Base-by-base conservation (phyloP, 2,888 invertebrate species). In the Phlogophora meticulosa region DNA sequence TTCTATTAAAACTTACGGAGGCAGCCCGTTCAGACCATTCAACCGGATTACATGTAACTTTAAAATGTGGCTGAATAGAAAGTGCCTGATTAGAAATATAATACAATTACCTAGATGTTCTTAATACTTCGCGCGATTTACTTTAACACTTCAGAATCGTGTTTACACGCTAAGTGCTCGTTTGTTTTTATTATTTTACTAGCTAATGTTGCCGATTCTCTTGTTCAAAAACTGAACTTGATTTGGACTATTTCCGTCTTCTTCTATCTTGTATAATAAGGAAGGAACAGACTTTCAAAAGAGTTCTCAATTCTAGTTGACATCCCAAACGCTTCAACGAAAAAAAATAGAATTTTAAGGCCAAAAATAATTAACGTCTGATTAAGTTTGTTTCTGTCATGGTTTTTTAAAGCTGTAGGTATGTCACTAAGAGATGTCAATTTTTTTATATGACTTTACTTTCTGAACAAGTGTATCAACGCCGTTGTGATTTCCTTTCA, bases 1-100 rank as follows among this genome's bases (percentile, higher is more conserved):
- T 72, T 82, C 84, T 82, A 88, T 89, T 88, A 88, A 88, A 89
- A 87, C 82, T 85, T 84, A 80, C 74, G 52, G 51, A 75, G 76
- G 48, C 64, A 45, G 52, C 53, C 48, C 62, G 70, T 71, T 67
- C 76, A 76, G 74, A 80, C 83, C 81, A 82, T 85, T 88, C 77
- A 78, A 78, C 74, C 75, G 83, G 86, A 90, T 90, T 89, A 90
- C 88, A 88, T 88, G 86, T 87, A 85, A 88, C 88, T 91, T 90
- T 88, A 84, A 88, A 89, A 88, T 87, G 82, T 86, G 82, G 81
- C 77, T 65, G 84, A 85, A 85, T 85, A 82, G 78, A 81, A 76
- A 85, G 78, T 67, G 75, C 75, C 72, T 77, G 76, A 80, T 75
- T 78, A 79, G 78, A 78, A 76, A 78, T 81, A 71, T 78, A 83